Conservation (phyloP, 2,888 invertebrate genomes). For the Minunthozetes semirufus region DNA sequence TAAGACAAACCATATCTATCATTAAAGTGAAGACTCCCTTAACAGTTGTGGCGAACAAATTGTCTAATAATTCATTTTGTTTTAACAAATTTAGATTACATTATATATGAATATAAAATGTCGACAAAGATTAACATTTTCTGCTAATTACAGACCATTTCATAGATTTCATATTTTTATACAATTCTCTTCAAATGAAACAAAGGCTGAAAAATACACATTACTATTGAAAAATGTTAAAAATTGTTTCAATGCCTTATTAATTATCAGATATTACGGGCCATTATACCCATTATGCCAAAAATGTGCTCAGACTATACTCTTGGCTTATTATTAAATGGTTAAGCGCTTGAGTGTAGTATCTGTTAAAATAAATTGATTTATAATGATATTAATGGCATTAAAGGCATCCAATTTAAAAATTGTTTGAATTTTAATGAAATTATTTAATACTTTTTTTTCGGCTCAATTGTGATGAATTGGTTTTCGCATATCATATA, state of each 20-base stretch:
- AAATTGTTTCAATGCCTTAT: background rate
- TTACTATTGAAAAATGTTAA: background rate
- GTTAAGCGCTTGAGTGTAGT: background rate
- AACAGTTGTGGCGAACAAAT: background rate
- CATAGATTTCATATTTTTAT: background rate
- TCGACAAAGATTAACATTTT: background rate
- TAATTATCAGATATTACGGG: background rate
- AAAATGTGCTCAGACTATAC: too few species aligned
- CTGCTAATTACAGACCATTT: too few species aligned
- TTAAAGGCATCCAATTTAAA: background rate
- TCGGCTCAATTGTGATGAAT: conserved; percentile 6
- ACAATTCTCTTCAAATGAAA: background rate
- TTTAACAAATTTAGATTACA: background rate
- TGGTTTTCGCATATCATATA: conserved; percentile 13
- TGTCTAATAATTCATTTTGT: background rate
- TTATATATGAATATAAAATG: background rate
- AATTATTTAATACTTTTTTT: background rate
- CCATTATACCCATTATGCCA: background rate
- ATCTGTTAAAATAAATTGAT: background rate
- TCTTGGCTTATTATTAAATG: background rate
- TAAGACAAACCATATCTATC: background rate
- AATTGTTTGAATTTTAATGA: background rate
- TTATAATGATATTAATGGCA: conserved; percentile 5
- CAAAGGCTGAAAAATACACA: background rate
- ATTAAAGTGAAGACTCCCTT: background rate